phyloP scores from a whole-genome alignment of 2,888 invertebrate genomes.

The Cephus sareptanus region DNA sequence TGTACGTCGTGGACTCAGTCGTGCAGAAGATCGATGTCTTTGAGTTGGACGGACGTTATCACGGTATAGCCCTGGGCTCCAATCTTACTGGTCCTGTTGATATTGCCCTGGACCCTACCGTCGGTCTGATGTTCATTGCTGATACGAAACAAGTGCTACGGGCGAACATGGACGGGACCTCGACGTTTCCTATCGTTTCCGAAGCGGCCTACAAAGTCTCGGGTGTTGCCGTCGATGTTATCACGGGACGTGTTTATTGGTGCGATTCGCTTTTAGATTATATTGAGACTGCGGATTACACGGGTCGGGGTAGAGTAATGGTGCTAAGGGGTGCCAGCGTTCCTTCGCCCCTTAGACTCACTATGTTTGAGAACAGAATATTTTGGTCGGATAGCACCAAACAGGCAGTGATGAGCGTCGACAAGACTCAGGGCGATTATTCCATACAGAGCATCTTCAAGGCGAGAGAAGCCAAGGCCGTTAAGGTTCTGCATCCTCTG shows the following conservation, averaged over 20 bases:
- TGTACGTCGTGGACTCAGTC: slow-evolving; percentile 93
- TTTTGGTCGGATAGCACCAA: slow-evolving; percentile 94
- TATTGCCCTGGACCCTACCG: slow-evolving; percentile 91
- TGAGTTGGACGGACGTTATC: slow-evolving; percentile 86
- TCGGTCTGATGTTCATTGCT: slow-evolving; percentile 89
- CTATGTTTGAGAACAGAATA: slow-evolving; percentile 86
- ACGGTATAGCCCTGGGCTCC: slow-evolving; percentile 91
- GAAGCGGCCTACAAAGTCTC: slow-evolving; percentile 95
- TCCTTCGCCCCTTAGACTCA: slow-evolving; percentile 85
- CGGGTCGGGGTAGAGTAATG: slow-evolving; percentile 83
- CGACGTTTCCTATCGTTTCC: slow-evolving; percentile 83
- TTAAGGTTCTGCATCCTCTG: slow-evolving; percentile 83
- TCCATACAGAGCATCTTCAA: slow-evolving; percentile 85
- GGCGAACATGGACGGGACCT: slow-evolving; percentile 95
- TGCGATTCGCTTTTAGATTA: slow-evolving; percentile 95
- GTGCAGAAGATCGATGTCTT: slow-evolving; percentile 96
- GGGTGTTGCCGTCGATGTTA: slow-evolving; percentile 91
- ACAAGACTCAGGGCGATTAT: slow-evolving; percentile 84
- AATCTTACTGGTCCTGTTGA: slow-evolving; percentile 93
- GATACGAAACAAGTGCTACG: slow-evolving; percentile 86
- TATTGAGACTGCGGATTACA: slow-evolving; percentile 95
- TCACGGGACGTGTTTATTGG: slow-evolving; percentile 92
- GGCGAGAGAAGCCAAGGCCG: slow-evolving; percentile 84
- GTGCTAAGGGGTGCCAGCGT: slow-evolving; percentile 86
- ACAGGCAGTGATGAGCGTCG: slow-evolving; percentile 87